Evolutionary conservation across 2,888 invertebrate genomes (phyloP).

Genomic region (Harpalus rufipes): DNA sequence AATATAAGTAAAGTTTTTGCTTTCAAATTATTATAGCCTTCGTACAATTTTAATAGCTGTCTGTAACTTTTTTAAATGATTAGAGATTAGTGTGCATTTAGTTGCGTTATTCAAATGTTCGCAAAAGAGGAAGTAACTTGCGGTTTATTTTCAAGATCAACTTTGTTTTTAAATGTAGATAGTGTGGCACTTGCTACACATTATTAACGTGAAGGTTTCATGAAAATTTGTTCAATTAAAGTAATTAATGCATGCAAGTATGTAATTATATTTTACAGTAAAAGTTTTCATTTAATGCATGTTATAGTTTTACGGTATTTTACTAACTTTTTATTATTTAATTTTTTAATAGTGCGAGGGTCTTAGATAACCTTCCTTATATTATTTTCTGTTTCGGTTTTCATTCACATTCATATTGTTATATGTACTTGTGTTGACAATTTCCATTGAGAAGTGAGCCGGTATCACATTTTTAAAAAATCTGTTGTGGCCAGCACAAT

Average conservation of each 20-base stretch:
- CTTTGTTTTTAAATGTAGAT: slow-evolving; percentile 30
- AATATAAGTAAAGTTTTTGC: too few species aligned
- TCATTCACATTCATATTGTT: too few species aligned
- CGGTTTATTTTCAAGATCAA: slow-evolving; percentile 35
- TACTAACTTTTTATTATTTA: too few species aligned
- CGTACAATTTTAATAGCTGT: slow-evolving; percentile 16
- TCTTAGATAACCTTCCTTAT: too few species aligned
- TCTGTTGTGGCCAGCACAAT: too few species aligned
- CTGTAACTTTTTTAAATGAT: background rate
- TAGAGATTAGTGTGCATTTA: background rate
- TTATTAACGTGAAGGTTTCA: slow-evolving; percentile 3
- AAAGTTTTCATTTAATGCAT: background rate
- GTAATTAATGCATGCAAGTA: background rate
- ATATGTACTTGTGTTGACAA: too few species aligned
- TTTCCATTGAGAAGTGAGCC: too few species aligned
- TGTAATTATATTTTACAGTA: background rate
- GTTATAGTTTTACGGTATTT: background rate
- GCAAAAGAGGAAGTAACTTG: slow-evolving; percentile 21
- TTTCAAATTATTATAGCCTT: slow-evolving; percentile 8
- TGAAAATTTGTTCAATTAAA: background rate
- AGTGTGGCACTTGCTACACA: background rate
- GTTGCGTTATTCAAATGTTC: background rate
- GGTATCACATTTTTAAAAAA: too few species aligned
- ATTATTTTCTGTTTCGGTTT: too few species aligned
- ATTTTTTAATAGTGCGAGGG: too few species aligned